Evolutionary conservation across 2,888 invertebrate genomes (phyloP), one percentile per base, ranked within the genome.

Genomic region (Notodonta dromedarius): DNA sequence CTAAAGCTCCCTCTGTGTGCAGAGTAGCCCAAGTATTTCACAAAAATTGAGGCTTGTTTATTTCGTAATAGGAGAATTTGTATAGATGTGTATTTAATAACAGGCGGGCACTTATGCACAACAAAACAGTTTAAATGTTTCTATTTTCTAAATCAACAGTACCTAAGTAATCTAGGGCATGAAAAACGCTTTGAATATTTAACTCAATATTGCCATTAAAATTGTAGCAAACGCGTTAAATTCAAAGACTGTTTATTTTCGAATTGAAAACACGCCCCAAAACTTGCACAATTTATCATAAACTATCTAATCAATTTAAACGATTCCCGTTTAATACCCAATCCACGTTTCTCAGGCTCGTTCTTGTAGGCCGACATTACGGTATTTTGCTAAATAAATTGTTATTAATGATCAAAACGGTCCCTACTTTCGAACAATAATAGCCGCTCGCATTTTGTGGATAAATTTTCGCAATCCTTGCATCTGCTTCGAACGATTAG

Each of bases 371-470:
- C 85, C 86, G 76, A 90, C 88, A 89, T 89, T 88, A 87, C 87
- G 88, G 88, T 80, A 89, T 91, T 92, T 91, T 91, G 87, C 84
- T 87, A 88, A 92, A 92, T 92, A 92, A 91, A 93, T 93, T 91
- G 90, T 93, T 91, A 93, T 93, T 93, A 93, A 93, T 92, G 90
- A 91, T 88, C 86, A 80, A 82, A 90, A 87, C 89, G 87, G 82
- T 88, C 85, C 83, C 84, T 84, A 85, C 85, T 89, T 86, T 80
- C 83, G 68, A 77, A 82, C 86, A 82, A 87, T 89, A 91, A 89
- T 87, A 83, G 86, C 82, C 72, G 82, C 77, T 81, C 81, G 82
- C 85, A 83, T 87, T 89, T 88, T 84, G 84, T 73, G 83, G 85
- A 87, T 87, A 85, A 83, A 88, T 87, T 85, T 82, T 78, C 70